Evolutionary conservation across 1,140 invertebrate genomes (phyloP), one percentile per base, ranked within the genome.

Genomic region (Drosophila nigromelanica): DNA sequence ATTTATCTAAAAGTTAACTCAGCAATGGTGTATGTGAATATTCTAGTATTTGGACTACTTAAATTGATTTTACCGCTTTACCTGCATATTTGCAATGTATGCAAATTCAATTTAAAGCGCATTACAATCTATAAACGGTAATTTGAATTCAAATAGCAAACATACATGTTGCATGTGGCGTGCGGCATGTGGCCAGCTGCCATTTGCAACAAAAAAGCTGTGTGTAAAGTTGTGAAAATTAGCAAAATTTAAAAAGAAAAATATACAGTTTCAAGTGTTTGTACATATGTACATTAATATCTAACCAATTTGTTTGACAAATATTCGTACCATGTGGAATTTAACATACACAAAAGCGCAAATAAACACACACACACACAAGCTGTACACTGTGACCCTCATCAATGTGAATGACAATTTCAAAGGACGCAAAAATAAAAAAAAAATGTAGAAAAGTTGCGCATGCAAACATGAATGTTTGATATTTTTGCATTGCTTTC

Each of bases 241-340:
- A 39, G 48, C 24, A 11, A 55, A 21, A 30, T 62, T 24, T 15
- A 7, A 40, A 27, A 50, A 24, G 0, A 15, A 33, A 18, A 21
- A 54, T 21, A 27, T 12, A 18, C 39, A 54, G 37, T 60, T 15
- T 45, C 40, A 45, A 14, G 8, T 24, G 33, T 27, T 14, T 37
- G 11, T 52, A 10, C 5, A 43, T 58, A 52, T 47, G 42, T 35
- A 51, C 40, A 58, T 50, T 54, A 74, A 74, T 52, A 69, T 59
- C 45, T 50, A 63, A 74, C 59, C 67, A 74, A 63, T 74, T 74
- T 74, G 67, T 74, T 70, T 74, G 54, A 70, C 66, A 74, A 70
- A 74, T 74, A 62, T 62, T 10, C 42, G 39, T 47, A 30, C 39
- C 21, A 45, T 59, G 4, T 33, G 18, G 18, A 61, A 61, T 47